Evolutionary conservation across 2,113 vertebrate genomes (phyloP).

Genomic region (Ardeotis arabs): DNA sequence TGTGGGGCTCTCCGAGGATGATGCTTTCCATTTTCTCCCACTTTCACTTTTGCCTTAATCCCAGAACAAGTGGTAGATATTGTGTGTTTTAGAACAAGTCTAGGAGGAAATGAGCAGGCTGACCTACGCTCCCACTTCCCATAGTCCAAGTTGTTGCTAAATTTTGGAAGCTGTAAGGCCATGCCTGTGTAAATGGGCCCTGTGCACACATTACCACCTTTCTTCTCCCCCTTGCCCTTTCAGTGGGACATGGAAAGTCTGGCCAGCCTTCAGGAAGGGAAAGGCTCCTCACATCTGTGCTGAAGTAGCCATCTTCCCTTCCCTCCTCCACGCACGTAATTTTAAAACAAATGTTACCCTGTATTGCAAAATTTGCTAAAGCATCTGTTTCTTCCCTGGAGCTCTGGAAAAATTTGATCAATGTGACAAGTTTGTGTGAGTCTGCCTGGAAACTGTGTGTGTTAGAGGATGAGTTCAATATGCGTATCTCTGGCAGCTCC

Average conservation of each 20-base stretch:
- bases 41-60: background rate
- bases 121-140: background rate
- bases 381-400: slow-evolving; percentile 28
- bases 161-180: background rate
- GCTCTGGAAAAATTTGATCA: background rate
- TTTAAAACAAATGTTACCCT: slow-evolving; percentile 10
- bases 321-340: background rate
- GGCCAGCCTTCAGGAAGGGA: background rate
- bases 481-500: background rate
- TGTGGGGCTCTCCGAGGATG: background rate
- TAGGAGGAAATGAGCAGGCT: background rate
- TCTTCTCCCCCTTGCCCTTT: background rate
- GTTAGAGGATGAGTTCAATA: background rate
- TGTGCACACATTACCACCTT: background rate
- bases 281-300: background rate
- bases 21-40: background rate
- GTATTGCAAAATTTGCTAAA: background rate
- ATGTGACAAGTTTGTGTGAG: background rate
- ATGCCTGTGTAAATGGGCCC: background rate
- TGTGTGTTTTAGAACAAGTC: background rate
- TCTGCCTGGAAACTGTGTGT: slow-evolving; percentile 18
- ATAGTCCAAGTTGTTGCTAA: background rate
- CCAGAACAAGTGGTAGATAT: background rate
- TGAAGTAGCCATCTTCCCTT: background rate
- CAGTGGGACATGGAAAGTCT: background rate